These are phyloP conservation scores for Cephus runcator DNA, from an alignment of 2,888 invertebrate species.

Conservation along the genomic window DNA sequence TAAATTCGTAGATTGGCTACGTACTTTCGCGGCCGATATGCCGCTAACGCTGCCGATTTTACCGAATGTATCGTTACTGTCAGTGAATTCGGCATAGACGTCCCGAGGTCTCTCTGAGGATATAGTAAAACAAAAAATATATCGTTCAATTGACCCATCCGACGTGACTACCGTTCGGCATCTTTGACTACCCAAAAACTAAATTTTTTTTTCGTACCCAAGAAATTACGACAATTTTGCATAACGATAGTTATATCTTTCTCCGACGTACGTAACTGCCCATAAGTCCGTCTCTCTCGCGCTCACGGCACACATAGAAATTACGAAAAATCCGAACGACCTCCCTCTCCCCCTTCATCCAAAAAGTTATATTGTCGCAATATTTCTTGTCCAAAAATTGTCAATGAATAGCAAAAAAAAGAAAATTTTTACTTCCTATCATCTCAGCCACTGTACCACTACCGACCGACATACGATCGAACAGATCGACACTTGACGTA, in stretches of 20 bases:
- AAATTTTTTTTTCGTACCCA: too few relatives aligned
- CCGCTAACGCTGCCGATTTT: neutral
- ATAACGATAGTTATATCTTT: neutral
- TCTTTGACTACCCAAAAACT: rapidly evolving
- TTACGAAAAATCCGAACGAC: too few relatives aligned
- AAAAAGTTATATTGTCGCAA: too few relatives aligned
- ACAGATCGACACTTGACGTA: neutral
- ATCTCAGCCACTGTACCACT: neutral
- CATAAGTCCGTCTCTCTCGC: too few relatives aligned
- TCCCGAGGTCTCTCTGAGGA: neutral
- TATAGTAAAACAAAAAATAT: neutral
- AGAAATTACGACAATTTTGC: too few relatives aligned
- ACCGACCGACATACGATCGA: neutral
- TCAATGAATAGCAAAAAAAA: neutral
- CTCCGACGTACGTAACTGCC: too few relatives aligned
- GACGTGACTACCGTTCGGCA: neutral
- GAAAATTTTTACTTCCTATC: neutral
- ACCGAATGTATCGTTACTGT: neutral
- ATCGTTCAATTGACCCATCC: neutral
- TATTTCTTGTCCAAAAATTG: neutral
- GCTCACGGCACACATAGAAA: too few relatives aligned
- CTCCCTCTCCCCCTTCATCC: too few relatives aligned
- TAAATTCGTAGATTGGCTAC: neutral
- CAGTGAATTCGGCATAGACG: neutral
- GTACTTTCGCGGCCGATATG: neutral